Base-by-base conservation (phyloP, 2,888 invertebrate species). In the Aporophyla lueneburgensis region DNA sequence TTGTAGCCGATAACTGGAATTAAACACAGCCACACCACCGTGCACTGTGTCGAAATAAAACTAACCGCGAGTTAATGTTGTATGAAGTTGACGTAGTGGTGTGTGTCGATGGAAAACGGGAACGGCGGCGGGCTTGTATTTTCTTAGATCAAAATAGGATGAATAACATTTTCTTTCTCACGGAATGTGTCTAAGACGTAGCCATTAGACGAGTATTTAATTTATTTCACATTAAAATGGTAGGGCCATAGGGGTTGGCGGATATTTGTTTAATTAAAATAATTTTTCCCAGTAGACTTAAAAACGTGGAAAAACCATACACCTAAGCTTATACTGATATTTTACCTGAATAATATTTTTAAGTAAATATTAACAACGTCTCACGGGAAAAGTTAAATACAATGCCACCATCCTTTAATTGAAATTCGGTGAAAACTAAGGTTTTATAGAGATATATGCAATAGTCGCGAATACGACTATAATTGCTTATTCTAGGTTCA, bases 1-100 rank as follows among this genome's bases (percentile, higher is more conserved):
- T 86, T 91, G 92, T 92, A 89, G 87, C 89, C 85, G 94, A 95
- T 95, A 94, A 92, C 91, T 88, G 89, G 91, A 89, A 91, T 93
- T 91, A 91, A 90, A 88, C 88, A 90, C 86, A 81, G 84, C 85
- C 89, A 84, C 88, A 85, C 87, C 72, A 80, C 77, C 65, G 77
- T 84, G 78, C 71, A 81, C 81, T 76, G 81, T 85, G 80, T 84
- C 80, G 77, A 81, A 87, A 87, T 85, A 88, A 87, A 80, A 84
- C 73, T 14, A 80, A 70, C 53, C 59, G 43, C 19, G 56, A 78
- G 56, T 69, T 72, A 78, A 80, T 80, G 71, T 80, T 82, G 75
- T 84, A 76, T 78, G 65, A 77, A 71, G 70, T 76, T 78, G 72
- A 76, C 68, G 68, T 67, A 67, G 33, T 74, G 62, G 65, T 87